These are phyloP conservation scores for Scolopax mira DNA, from an alignment of 2,113 vertebrate genomes.

Conservation along the genomic window DNA sequence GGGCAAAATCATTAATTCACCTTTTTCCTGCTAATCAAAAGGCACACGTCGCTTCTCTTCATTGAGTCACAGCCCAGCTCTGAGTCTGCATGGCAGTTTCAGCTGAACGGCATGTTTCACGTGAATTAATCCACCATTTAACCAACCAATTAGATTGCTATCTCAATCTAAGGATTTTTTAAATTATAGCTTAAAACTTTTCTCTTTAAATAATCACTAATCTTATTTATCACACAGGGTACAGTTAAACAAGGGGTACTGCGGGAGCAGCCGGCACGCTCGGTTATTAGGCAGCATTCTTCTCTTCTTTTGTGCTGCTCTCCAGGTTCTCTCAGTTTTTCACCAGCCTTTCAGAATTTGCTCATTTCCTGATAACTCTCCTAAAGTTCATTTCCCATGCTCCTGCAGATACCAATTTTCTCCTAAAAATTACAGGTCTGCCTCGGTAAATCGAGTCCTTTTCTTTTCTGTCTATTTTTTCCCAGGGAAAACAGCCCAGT, in stretches of 20 bases:
- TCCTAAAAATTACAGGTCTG: background rate
- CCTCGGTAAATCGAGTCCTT: background rate
- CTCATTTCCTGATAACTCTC: background rate
- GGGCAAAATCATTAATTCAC: background rate
- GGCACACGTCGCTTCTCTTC: background rate
- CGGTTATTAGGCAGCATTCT: background rate
- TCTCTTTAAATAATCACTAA: background rate
- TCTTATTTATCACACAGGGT: background rate
- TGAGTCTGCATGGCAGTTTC: background rate
- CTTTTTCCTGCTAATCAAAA: background rate
- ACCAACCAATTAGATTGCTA: background rate
- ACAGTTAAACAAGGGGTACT: background rate
- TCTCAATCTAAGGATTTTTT: background rate
- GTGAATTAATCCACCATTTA: background rate
- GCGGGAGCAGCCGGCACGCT: background rate
- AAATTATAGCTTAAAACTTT: background rate
- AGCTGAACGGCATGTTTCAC: background rate
- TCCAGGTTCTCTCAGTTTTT: background rate
- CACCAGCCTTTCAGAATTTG: background rate
- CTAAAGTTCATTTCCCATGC: background rate
- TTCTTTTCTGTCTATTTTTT: background rate
- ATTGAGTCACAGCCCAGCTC: background rate
- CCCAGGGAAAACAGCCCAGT: background rate
- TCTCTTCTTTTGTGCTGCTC: constrained; percentile 13
- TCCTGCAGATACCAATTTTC: background rate